These are phyloP conservation scores for Baccha elongata DNA, from an alignment of 2,888 invertebrate genomes.

Conservation along the genomic window DNA sequence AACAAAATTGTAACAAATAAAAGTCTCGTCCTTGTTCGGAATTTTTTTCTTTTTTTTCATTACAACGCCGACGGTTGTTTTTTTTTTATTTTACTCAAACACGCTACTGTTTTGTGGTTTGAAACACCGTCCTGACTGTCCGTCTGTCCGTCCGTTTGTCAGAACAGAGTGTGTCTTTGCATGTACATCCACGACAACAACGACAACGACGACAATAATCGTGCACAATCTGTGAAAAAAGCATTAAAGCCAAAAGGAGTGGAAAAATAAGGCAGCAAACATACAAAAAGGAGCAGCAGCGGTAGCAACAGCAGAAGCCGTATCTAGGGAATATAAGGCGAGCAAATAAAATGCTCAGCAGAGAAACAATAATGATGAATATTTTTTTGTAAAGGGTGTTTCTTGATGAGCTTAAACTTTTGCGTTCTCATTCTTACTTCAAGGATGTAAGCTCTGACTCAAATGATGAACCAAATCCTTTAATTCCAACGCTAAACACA, in stretches of 20 bases:
- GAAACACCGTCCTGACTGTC: constrained; percentile 46
- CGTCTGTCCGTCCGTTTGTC: constrained; percentile 40
- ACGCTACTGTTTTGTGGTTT: constrained; percentile 72
- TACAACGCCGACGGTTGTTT: constrained; percentile 15
- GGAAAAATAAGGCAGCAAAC: constrained; percentile 48
- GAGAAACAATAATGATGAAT: constrained; percentile 32
- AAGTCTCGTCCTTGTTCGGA: constrained; percentile 41
- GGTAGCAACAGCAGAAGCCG: constrained; percentile 14
- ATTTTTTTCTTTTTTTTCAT: constrained; percentile 40
- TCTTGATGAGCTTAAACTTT: no score
- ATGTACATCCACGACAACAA: constrained; percentile 39
- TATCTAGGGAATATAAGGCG: constrained; percentile 40
- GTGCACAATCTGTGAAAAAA: constrained; percentile 68
- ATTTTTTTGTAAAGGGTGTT: neutral
- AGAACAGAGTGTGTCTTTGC: constrained; percentile 26
- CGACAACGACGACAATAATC: constrained; percentile 67
- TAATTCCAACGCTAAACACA: no score
- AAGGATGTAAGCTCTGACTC: no score
- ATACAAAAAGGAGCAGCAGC: constrained; percentile 19
- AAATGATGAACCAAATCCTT: no score
- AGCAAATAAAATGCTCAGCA: constrained; percentile 60
- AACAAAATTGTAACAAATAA: constrained; percentile 51
- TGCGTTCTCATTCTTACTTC: no score
- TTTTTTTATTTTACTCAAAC: constrained; percentile 32
- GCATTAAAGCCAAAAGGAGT: constrained; percentile 61